Conservation (phyloP, 2,113 vertebrate genomes). For the Ceratotherium simum region DNA sequence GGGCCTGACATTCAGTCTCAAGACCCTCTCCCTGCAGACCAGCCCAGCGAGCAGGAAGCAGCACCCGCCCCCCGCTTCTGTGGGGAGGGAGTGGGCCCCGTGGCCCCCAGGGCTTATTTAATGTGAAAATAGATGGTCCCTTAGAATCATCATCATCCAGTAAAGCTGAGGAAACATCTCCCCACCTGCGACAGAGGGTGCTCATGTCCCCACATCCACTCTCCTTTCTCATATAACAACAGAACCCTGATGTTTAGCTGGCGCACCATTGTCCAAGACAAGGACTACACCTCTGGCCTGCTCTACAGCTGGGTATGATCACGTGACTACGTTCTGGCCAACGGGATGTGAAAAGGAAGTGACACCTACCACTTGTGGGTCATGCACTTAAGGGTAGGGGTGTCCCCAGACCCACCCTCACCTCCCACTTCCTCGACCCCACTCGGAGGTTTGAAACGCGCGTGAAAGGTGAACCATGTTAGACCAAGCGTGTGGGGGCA, state of each 20-base stretch:
- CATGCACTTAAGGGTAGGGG: background rate
- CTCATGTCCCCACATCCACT: too few relatives aligned
- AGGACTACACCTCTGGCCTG: background rate
- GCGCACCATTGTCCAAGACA: rapidly evolving
- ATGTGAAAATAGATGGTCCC: background rate
- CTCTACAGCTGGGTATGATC: background rate
- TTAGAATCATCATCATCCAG: background rate
- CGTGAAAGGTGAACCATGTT: too few relatives aligned
- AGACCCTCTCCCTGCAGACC: rapidly evolving
- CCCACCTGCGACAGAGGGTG: too few relatives aligned
- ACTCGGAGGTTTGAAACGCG: rapidly evolving
- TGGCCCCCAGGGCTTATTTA: too few relatives aligned
- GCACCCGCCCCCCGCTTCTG: background rate
- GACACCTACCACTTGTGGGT: background rate
- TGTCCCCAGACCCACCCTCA: too few relatives aligned
- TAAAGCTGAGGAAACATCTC: background rate
- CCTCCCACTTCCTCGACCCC: background rate
- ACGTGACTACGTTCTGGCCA: background rate
- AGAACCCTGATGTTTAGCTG: rapidly evolving
- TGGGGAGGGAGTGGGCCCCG: rapidly evolving
- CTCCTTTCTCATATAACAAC: too few relatives aligned
- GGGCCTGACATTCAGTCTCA: too few relatives aligned
- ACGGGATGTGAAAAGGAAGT: background rate
- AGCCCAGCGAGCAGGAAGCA: background rate
- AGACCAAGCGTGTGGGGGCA: background rate